Percentiles rank a stretch among this genome's conserved stretches.
Conservation (phyloP, 2,113 vertebrate species). For the Cavia aperea region DNA sequence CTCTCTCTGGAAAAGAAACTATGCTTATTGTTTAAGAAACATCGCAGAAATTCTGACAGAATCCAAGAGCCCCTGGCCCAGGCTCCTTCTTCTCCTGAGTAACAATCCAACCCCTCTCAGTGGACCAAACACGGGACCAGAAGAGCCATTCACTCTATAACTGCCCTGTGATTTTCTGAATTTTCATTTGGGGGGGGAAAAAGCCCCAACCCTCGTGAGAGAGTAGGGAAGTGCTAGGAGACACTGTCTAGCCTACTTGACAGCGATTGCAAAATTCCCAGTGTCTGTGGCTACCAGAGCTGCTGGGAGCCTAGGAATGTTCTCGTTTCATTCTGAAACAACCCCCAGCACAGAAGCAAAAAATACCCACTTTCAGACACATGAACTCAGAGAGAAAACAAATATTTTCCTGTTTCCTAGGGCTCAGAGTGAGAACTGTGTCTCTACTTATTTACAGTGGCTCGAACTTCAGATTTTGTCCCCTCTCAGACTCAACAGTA, state of each 20-base stretch:
- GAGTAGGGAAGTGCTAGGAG: not conserved
- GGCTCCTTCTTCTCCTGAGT: not conserved
- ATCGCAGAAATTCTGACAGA: not conserved
- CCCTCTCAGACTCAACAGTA: not conserved
- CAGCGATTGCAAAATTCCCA: not conserved
- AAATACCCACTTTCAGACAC: conserved; percentile 27
- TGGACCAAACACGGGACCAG: not conserved
- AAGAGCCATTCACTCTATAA: not conserved
- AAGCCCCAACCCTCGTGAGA: not conserved
- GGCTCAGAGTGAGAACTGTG: not conserved
- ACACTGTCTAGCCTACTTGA: not conserved
- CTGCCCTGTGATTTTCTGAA: not conserved
- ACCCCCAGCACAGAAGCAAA: not conserved
- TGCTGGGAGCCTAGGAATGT: conserved; percentile 10
- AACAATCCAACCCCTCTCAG: fast-evolving
- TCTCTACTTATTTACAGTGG: not conserved
- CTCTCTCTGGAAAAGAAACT: not conserved
- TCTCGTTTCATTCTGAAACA: conserved; percentile 54
- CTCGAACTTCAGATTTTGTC: not conserved
- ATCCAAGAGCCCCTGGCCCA: not conserved
- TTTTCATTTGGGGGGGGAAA: not conserved
- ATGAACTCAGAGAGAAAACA: conserved; percentile 19
- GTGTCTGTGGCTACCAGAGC: not conserved
- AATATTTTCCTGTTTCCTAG: conserved; percentile 27
- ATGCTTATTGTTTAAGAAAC: not conserved